Conservation (phyloP, 1,140 invertebrate species). For the Gerris buenoi region DNA sequence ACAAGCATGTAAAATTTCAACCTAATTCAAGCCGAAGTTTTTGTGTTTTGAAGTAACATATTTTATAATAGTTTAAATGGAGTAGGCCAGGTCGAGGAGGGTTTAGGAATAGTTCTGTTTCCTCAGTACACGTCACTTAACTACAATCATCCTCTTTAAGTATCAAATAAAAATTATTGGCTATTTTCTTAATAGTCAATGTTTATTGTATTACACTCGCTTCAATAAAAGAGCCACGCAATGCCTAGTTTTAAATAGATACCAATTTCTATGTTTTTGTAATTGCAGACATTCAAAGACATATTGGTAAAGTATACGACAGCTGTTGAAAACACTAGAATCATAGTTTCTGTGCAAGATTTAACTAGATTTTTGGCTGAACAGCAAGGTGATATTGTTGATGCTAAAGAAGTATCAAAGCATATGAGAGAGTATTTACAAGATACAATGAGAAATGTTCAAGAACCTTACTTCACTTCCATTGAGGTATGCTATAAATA, state of each 20-base stretch:
- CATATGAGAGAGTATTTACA: slow-evolving; percentile 63
- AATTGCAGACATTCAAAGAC: slow-evolving; percentile 40
- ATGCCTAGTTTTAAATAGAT: neutral
- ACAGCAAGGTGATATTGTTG: slow-evolving; percentile 62
- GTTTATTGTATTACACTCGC: no score
- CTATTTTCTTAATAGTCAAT: no score
- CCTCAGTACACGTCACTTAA: no score
- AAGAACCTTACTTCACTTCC: slow-evolving; percentile 65
- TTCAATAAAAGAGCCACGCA: no score
- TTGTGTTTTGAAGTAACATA: no score
- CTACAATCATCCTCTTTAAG: no score
- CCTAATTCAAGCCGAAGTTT: no score
- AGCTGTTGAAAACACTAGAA: slow-evolving; percentile 32
- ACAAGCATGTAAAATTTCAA: no score
- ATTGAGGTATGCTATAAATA: slow-evolving; percentile 53
- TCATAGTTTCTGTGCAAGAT: slow-evolving; percentile 54
- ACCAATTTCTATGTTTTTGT: neutral
- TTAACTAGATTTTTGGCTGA: slow-evolving; percentile 62
- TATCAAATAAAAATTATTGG: neutral
- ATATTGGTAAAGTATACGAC: slow-evolving; percentile 45
- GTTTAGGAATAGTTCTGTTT: no score
- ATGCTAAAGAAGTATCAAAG: slow-evolving; percentile 44
- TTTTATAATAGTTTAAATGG: no score
- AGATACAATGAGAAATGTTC: slow-evolving; percentile 61
- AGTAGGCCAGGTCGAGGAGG: no score